These are phyloP conservation scores for Sebastolobus altivelis DNA, from an alignment of 2,797 vertebrate species.

Conservation along the genomic window DNA sequence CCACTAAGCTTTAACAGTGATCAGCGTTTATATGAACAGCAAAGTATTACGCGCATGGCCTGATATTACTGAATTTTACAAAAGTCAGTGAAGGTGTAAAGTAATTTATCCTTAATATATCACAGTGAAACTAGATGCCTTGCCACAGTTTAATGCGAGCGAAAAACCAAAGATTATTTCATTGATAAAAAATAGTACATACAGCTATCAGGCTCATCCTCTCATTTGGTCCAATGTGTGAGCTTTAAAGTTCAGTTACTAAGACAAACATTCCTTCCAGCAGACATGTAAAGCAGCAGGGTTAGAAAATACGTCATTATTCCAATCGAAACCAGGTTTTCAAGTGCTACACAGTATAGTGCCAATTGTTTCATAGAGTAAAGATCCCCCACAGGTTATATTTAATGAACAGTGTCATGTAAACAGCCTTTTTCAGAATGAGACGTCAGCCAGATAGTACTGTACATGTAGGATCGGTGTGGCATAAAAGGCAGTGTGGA, in stretches of 20 bases:
- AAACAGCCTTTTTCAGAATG: slow-evolving; percentile 15
- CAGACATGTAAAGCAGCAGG: slow-evolving; percentile 39
- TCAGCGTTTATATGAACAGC: slow-evolving; percentile 65
- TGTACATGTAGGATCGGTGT: neutral
- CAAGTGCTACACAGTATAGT: slow-evolving; percentile 31
- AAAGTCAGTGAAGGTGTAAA: slow-evolving; percentile 46
- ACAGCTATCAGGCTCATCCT: slow-evolving; percentile 10
- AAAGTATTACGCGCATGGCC: slow-evolving; percentile 48
- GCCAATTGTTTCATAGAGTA: slow-evolving; percentile 18
- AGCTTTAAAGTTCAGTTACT: slow-evolving; percentile 17
- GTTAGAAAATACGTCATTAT: slow-evolving; percentile 24
- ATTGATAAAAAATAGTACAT: slow-evolving; percentile 31
- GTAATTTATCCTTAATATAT: slow-evolving; percentile 54
- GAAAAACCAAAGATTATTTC: slow-evolving; percentile 37
- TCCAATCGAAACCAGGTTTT: slow-evolving; percentile 42
- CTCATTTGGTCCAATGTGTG: slow-evolving; percentile 25
- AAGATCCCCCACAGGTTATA: slow-evolving; percentile 16
- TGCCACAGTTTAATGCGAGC: slow-evolving; percentile 64
- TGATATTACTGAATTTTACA: slow-evolving; percentile 51
- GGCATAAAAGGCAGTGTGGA: slow-evolving; percentile 3
- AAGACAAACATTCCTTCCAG: slow-evolving; percentile 17
- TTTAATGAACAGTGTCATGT: slow-evolving; percentile 23
- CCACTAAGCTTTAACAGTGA: slow-evolving; percentile 63
- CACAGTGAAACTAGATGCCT: slow-evolving; percentile 77
- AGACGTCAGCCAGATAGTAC: slow-evolving; percentile 8